Evolutionary conservation across 2,797 vertebrate species (phyloP), one percentile per base, ranked within the genome.

Genomic region (Phataginus tetradactyla): DNA sequence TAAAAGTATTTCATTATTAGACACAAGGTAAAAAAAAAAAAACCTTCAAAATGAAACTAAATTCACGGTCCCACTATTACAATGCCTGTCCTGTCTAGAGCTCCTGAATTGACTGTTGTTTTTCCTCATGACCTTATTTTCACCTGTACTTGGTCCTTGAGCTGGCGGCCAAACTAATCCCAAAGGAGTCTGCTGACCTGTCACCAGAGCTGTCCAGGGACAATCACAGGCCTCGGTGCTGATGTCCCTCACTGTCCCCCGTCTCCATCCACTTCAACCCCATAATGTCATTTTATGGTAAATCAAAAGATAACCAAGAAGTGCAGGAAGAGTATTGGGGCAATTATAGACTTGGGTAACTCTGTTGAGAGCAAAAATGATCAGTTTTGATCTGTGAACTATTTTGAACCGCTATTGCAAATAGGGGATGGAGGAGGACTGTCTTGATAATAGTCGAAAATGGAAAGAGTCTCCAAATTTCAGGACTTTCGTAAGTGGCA

Each of bases 391-490:
- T 34, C 55, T 85, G 91, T 91, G 91, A 97, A 78, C 55, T 69
- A 75, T 91, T 96, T 77, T 95, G 85, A 97, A 94, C n/a, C 9
- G 69, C 59, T 91, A 63, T 96, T n/a, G 45, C 66, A 89, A 95
- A 80, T 90, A 91, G 13, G 15, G 57, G 83, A 53, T 91, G 86
- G 61, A 96, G 37, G 29, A 80, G 59, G 42, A 57, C 51, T 29
- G 10, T n/a, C 69, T 91, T 69, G 59, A 79, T 89, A 93, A 86
- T 79, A 37, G 53, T 29, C 88, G 87, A 94, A 96, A 95, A 94
- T 94, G 74, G 74, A 95, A 93, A 92, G 34, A 93, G 86, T 45
- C 77, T 96, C 86, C 66, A 79, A 94, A 90, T 96, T 95, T 92
- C 91, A 94, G 71, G 83, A 42, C 37, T 63, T 92, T 94, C 79